Evolutionary conservation across 2,113 vertebrate species (phyloP).

Genomic region (Oenanthe melanoleuca): DNA sequence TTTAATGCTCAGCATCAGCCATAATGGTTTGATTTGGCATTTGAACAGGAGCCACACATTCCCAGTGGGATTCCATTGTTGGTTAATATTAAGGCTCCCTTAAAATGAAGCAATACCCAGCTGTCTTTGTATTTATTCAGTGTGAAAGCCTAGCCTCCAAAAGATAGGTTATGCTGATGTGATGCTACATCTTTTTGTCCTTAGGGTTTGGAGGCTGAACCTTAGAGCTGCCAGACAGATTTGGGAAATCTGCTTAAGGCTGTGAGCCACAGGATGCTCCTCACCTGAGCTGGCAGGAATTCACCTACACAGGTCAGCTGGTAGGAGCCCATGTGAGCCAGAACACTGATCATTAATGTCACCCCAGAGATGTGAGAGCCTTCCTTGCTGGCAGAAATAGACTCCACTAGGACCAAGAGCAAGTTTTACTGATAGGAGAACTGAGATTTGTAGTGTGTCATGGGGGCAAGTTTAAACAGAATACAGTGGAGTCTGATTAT

Average conservation of each 20-base stretch:
- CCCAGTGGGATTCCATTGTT: constrained; percentile 2
- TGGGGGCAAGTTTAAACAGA: constrained; percentile 29
- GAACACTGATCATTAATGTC: constrained; percentile 60
- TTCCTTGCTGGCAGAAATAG: constrained; percentile 50
- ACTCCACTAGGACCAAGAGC: neutral
- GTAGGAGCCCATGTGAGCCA: constrained; percentile 13
- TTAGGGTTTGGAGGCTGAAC: constrained; percentile 9
- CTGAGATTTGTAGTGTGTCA: constrained; percentile 15
- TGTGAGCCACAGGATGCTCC: constrained; percentile 19
- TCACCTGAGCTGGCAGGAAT: neutral
- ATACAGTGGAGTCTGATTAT: constrained; percentile 11
- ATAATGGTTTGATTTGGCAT: constrained; percentile 52
- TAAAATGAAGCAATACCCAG: constrained; percentile 33
- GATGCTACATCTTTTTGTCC: neutral
- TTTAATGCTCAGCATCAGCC: constrained; percentile 33
- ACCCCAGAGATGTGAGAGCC: constrained; percentile 13
- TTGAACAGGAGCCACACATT: neutral
- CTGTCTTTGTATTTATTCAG: constrained; percentile 3
- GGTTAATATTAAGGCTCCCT: constrained; percentile 61
- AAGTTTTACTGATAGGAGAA: neutral
- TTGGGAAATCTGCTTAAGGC: neutral
- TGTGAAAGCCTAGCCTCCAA: constrained; percentile 28
- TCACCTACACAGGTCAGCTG: constrained; percentile 52
- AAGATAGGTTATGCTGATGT: neutral
- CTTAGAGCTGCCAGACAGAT: neutral